Base-by-base conservation (phyloP, 2,113 vertebrate genomes). In the Lepus timidus region DNA sequence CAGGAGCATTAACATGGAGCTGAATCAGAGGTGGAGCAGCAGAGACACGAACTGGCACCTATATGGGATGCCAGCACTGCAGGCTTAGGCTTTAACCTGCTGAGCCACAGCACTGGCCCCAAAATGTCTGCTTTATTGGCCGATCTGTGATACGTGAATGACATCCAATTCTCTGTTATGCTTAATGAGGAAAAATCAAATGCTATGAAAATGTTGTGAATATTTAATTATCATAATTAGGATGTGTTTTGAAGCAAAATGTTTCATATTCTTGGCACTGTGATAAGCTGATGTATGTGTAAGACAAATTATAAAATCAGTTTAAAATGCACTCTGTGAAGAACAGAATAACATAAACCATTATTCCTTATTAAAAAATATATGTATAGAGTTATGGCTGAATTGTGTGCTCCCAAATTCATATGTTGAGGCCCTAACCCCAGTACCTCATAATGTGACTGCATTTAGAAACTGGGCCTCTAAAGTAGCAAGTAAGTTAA, bases 201-300 rank as follows among this genome's bases (percentile, higher is more conserved):
- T 91, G 44, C 51, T 84, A 80, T 87, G 70, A 96, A 93, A 95
- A 88, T 79, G 29, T 80, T 95, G 90, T 80, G 85, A 97, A 94
- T 97, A 96, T 90, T 94, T 96, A 93, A 93, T 92, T 97, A 92
- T 88, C 61, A 78, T 90, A 96, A 96, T 92, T 90, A 92, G 39
- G 81, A 94, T 90, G 33, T 85, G 86, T 93, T 96, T 73, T 88
- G 81, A 86, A 95, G 74, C 23, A 74, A 94, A 83, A 71, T 8
- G 81, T 89, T 92, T 90, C n/a, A 61, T 31, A 86, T 75, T 29
- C 64, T 94, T 92, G 76, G 67, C 52, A 88, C 23, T 88, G 44
- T 95, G 80, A 93, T 95, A 95, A 95, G 36, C 51, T 84, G 67
- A 90, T 62, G 61, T 19, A 85, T 65, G 76, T 93, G 74, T 82